phyloP scores from a whole-genome alignment of 2,888 invertebrate genomes.

The Boloria selene region DNA sequence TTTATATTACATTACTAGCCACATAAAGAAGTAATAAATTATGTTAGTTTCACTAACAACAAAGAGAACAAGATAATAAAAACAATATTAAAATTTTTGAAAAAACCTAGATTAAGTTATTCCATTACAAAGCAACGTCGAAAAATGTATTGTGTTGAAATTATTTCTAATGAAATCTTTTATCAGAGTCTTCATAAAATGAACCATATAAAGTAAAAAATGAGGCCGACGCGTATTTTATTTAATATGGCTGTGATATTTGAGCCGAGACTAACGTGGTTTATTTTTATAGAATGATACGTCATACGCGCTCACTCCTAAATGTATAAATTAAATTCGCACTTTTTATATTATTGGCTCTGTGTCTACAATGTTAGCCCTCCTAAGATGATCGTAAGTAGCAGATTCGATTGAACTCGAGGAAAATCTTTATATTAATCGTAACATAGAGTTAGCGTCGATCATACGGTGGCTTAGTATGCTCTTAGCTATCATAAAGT shows the following conservation, averaged over 20 bases:
- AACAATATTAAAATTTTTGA: neutral
- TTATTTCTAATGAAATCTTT: conserved; percentile 14
- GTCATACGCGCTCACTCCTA: neutral
- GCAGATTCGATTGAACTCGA: too few species aligned
- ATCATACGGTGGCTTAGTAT: too few species aligned
- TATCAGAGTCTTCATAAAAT: conserved; percentile 12
- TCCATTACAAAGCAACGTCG: neutral
- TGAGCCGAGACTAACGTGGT: conserved; percentile 19
- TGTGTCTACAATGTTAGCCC: too few species aligned
- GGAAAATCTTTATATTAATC: too few species aligned
- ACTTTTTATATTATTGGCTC: too few species aligned
- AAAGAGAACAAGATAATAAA: too few species aligned
- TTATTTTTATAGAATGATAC: conserved; percentile 5
- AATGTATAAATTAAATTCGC: too few species aligned
- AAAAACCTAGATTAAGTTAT: too few species aligned
- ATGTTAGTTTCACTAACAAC: neutral
- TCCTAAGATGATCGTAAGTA: too few species aligned
- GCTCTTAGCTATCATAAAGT: too few species aligned
- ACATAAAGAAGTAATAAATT: neutral
- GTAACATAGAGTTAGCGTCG: too few species aligned
- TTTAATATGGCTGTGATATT: conserved; percentile 20
- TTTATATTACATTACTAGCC: conserved; percentile 14
- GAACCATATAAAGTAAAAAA: conserved; percentile 18
- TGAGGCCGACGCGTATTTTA: conserved; percentile 8
- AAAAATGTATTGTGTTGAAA: neutral